Base-by-base conservation (phyloP, 2,888 invertebrate species). In the Perizoma flavofasciatum region DNA sequence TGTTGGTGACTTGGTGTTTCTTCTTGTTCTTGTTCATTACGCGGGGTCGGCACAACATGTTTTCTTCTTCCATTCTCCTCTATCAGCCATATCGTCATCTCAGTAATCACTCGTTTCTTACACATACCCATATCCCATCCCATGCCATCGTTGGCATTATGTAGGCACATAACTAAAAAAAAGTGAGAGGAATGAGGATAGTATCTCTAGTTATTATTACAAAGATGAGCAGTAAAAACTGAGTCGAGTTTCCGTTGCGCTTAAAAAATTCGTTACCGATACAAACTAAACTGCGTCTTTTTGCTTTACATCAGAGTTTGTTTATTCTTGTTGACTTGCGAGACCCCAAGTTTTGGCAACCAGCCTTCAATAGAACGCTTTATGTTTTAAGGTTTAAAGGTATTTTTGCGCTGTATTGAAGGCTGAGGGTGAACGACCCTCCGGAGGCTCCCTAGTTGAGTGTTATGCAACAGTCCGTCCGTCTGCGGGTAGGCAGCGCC, bases 371-470 rank as follows among this genome's bases (percentile, higher is more conserved):
- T 44, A 52, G 37, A 58, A 53, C 11, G 49, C 64, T 57, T 11
- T 66, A 59, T 51, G 11, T 33, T 32, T 54, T 59, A 55, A 57
- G 55, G 63, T 66, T 65, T 63, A 63, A 65, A 65, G 67, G 52
- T 41, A 59, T 60, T 59, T 67, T 40, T 55, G 40, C 47, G 34
- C 35, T 46, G 32, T 35, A 7, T 52, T 46, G 58, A 49, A 60
- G 59, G 55, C 52, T 47, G 73, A 70, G 81, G 85, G 84, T 83
- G 80, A 83, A 81, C 79, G 81, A 80, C 83, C 85, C 82, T 72
- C 73, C 35, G 48, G 49, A 51, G 55, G 64, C 68, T 50, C 66
- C 65, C 70, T 60, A 64, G 61, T 46, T 66, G 22, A 66, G 63
- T 77, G 81, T 82, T 81, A 71, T 75, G 79, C 78, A 81, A 79